These are phyloP conservation scores for human DNA, from an alignment of 2,113 vertebrate species.

Conservation along the genomic window DNA sequence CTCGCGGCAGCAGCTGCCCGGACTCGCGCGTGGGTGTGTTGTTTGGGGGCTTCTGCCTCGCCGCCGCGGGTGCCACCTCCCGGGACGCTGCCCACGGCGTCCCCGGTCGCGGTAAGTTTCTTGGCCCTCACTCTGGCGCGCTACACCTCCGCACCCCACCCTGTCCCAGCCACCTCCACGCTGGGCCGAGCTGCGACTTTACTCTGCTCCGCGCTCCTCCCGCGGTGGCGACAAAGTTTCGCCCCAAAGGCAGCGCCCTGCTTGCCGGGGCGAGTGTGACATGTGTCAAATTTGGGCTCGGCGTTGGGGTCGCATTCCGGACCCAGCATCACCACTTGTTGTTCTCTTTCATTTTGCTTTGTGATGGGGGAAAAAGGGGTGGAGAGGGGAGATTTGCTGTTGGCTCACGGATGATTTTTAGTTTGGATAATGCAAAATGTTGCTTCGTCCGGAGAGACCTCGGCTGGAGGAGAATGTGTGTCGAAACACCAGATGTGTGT, in stretches of 20 bases:
- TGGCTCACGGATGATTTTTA: neutral
- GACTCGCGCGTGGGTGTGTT: conserved; percentile 63
- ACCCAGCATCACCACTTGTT: conserved; percentile 47
- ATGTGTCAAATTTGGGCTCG: conserved; percentile 75
- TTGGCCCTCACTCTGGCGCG: conserved; percentile 18
- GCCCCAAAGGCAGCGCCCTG: neutral
- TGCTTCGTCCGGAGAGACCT: neutral
- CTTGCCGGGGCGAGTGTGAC: conserved; percentile 63
- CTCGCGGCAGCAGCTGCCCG: conserved; percentile 6
- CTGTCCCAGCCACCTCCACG: conserved; percentile 1
- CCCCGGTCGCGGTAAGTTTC: conserved; percentile 78
- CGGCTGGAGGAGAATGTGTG: conserved; percentile 37
- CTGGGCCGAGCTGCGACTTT: conserved; percentile 23
- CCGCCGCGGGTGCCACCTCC: conserved; percentile 65
- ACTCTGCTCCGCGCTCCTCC: neutral
- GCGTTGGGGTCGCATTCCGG: conserved; percentile 27
- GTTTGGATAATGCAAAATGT: conserved; percentile 36
- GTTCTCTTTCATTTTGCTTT: conserved; percentile 40
- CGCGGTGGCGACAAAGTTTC: conserved; percentile 68
- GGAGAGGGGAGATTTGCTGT: neutral
- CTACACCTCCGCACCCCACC: conserved; percentile 9
- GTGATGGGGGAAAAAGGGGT: neutral
- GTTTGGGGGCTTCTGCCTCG: conserved; percentile 41
- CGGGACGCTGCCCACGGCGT: conserved; percentile 67
- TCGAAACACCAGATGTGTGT: conserved; percentile 70